Evolutionary conservation across 2,113 vertebrate genomes (phyloP).

Genomic region (Natator depressus): DNA sequence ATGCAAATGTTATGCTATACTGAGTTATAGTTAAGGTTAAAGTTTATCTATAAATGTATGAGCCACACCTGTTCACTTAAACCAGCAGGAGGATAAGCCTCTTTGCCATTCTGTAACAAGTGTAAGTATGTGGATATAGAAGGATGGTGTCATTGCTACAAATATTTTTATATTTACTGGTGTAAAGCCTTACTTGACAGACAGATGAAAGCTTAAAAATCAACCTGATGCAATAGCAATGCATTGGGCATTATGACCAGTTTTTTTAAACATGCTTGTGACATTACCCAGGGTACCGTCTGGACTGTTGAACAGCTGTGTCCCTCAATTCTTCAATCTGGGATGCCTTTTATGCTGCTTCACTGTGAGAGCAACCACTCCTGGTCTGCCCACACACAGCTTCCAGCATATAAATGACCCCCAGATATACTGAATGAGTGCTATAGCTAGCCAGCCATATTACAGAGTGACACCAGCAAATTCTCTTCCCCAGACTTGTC

Average conservation of each 20-base stretch:
- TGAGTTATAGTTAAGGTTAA: not conserved
- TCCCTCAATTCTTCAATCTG: too few species aligned
- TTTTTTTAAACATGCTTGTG: too few species aligned
- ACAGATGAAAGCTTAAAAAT: not conserved
- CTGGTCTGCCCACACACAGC: too few species aligned
- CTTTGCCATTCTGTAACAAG: not conserved
- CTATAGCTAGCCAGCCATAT: too few species aligned
- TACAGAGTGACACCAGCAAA: too few species aligned
- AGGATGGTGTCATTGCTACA: not conserved
- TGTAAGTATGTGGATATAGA: not conserved
- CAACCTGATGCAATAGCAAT: not conserved
- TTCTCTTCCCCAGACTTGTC: too few species aligned
- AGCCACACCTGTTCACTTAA: not conserved
- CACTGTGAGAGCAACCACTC: too few species aligned
- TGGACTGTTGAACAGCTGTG: too few species aligned
- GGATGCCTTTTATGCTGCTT: too few species aligned
- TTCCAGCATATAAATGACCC: too few species aligned
- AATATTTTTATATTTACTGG: not conserved
- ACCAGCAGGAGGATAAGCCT: not conserved
- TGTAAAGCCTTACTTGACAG: not conserved
- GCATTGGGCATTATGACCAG: not conserved
- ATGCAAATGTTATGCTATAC: conserved; percentile 23
- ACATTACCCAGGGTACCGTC: too few species aligned
- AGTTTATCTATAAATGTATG: conserved; percentile 21
- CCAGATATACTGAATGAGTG: too few species aligned